Evolutionary conservation across 2,113 vertebrate species (phyloP), one percentile per base, ranked within the genome.

Genomic region (Candoia aspera): DNA sequence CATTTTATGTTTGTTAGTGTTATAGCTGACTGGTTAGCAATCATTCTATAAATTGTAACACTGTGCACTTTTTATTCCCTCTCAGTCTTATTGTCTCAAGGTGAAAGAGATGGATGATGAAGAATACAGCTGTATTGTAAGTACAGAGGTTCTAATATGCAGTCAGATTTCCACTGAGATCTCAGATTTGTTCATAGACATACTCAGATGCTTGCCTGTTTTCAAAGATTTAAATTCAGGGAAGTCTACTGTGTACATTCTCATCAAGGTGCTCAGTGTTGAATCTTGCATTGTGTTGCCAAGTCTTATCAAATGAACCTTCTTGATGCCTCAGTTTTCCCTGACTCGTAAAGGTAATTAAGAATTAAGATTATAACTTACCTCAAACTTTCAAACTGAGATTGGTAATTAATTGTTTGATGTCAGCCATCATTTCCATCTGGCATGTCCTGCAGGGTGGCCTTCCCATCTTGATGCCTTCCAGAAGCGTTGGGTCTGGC

Each of bases 61-160:
- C 12, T 89, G 90, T 93, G 83, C 90, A 9, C 92, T 93, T 42
- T 86, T 59, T 15, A 92, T 96, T 95, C 86, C 96, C 90, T 90
- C 87, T 0, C 97, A 99, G 99, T 99, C 99, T 0, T 99, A 99
- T 95, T 99, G 99, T 96, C 96, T 99, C 96, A 99, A 99, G 97
- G 99, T 99, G 97, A 99, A 99, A 96, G 99, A 99, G 96, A 99
- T 99, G 99, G 99, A 99, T 24, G 99, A 99, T 90, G 99, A 99
- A 94, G 99, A 99, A 55, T 99, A 99, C 97, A 99, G 98, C 97
- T 99, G 98, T 96, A 99, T 99, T 2, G 99, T 99, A 96, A 99
- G 99, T 99, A 93, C 26, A 9, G 0, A 0, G 15, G 6, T 37
- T 90, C 53, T 90, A 37, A 26, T 79, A 57, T 85, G 17, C 5